A percentile compares a stretch with the other conserved stretches of the same genome.
Conservation (phyloP, 2,888 invertebrate genomes). For the Neuroscelio doddi region DNA sequence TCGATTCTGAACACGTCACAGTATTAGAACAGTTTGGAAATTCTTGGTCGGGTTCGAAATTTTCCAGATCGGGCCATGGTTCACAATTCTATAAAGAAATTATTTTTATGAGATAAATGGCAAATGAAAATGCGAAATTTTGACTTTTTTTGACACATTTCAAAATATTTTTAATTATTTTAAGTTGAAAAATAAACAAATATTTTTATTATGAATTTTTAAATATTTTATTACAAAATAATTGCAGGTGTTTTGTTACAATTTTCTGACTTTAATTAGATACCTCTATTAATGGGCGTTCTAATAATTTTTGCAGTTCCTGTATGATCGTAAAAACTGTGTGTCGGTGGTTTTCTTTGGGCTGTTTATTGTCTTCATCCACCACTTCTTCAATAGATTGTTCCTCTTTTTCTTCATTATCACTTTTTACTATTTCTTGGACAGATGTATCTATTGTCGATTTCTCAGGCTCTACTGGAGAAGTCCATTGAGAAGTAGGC, state of each 20-base stretch:
- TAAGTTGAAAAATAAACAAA: no score
- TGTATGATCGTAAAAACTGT: constrained; percentile 85
- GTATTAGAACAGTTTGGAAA: constrained; percentile 19
- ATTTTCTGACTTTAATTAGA: no score
- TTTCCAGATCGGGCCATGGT: constrained; percentile 66
- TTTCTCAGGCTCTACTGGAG: constrained; percentile 57
- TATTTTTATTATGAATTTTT: no score
- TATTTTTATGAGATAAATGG: no score
- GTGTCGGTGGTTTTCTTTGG: constrained; percentile 53
- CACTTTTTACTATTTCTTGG: constrained; percentile 47
- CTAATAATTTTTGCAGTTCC: constrained; percentile 81
- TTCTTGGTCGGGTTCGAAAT: constrained; percentile 52
- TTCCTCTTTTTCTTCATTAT: constrained; percentile 48
- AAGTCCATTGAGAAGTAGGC: constrained; percentile 63
- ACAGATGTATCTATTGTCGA: constrained; percentile 59
- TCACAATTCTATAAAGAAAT: no score
- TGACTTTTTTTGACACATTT: no score
- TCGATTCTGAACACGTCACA: constrained; percentile 28
- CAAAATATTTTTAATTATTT: no score
- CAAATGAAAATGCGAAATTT: no score
- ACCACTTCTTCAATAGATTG: constrained; percentile 37
- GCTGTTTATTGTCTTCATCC: constrained; percentile 47
- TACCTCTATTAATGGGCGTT: constrained; percentile 64
- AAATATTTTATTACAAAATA: no score
- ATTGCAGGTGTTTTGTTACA: no score